phyloP scores from a whole-genome alignment of 2,797 vertebrate genomes.

The Orientallactaga sibirica region DNA sequence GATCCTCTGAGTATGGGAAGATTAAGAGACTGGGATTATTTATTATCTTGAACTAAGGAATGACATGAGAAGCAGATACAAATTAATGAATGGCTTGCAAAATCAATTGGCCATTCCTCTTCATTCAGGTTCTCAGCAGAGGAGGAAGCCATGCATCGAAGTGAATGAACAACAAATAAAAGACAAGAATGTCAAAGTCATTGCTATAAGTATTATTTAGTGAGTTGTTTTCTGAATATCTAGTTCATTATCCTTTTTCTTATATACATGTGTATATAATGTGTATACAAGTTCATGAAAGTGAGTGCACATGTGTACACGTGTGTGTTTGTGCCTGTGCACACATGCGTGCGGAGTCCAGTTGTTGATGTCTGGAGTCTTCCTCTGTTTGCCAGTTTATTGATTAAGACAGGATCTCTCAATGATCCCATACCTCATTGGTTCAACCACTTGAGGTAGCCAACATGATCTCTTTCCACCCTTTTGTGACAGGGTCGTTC shows the following conservation, averaged over 20 bases:
- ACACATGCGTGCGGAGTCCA: too few relatives aligned
- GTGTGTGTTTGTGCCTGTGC: too few relatives aligned
- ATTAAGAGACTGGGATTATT: constrained; percentile 63
- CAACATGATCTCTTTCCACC: too few relatives aligned
- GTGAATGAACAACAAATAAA: neutral
- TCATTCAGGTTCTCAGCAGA: neutral
- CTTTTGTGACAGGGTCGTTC: too few relatives aligned
- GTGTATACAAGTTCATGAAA: too few relatives aligned
- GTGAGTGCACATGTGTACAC: too few relatives aligned
- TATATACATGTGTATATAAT: neutral
- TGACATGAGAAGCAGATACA: constrained; percentile 21
- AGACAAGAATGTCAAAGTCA: neutral
- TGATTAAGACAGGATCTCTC: too few relatives aligned
- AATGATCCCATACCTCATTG: too few relatives aligned
- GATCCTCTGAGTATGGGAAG: constrained; percentile 6
- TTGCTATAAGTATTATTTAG: neutral
- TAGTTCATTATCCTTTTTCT: neutral
- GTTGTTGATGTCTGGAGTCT: too few relatives aligned
- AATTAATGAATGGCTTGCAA: constrained; percentile 18
- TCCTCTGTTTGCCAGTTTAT: too few relatives aligned
- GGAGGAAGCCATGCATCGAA: neutral
- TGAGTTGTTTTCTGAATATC: neutral
- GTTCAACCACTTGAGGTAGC: too few relatives aligned
- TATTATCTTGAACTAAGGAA: constrained; percentile 50
- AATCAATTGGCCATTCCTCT: neutral